Percentiles rank a stretch among this genome's conserved stretches.
These are phyloP conservation scores for Myrmecobius fasciatus DNA, from an alignment of 2,113 vertebrate species.

Conservation along the genomic window DNA sequence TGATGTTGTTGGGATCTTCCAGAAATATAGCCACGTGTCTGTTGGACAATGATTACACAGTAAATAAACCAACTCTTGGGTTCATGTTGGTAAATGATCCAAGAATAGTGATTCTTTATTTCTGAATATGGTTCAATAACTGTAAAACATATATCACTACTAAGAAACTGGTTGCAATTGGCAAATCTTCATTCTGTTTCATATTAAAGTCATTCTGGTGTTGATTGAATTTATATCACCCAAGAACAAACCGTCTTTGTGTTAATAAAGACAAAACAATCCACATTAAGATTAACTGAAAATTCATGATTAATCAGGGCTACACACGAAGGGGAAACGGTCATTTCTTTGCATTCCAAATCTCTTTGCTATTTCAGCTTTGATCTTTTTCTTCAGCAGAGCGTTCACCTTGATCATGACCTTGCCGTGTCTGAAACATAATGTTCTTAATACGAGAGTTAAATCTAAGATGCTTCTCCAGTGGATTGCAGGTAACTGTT, in stretches of 20 bases:
- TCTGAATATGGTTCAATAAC: background rate
- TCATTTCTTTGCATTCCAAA: constrained; percentile 66
- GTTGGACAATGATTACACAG: background rate
- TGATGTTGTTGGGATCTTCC: background rate
- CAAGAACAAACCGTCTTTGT: background rate
- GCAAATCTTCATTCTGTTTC: constrained; percentile 18
- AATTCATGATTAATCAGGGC: constrained; percentile 63
- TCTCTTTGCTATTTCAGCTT: constrained; percentile 59
- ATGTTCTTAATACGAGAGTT: constrained; percentile 76
- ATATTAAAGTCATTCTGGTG: constrained; percentile 25
- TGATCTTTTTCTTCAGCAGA: constrained; percentile 67
- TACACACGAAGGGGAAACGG: constrained; percentile 61
- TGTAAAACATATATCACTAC: constrained; percentile 21
- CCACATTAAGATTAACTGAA: constrained; percentile 3
- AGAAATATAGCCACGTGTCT: background rate
- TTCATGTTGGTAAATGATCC: background rate
- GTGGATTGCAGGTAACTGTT: constrained; percentile 79
- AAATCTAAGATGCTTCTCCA: constrained; percentile 76
- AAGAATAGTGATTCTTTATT: constrained; percentile 30
- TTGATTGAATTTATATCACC: constrained; percentile 41
- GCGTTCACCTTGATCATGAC: constrained; percentile 81
- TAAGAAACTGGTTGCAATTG: constrained; percentile 39
- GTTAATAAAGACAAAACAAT: background rate
- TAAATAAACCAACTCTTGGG: background rate
- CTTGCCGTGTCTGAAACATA: constrained; percentile 76